These are phyloP conservation scores for Onychorhynchus coronatus DNA, from an alignment of 2,113 vertebrate species.

Conservation along the genomic window DNA sequence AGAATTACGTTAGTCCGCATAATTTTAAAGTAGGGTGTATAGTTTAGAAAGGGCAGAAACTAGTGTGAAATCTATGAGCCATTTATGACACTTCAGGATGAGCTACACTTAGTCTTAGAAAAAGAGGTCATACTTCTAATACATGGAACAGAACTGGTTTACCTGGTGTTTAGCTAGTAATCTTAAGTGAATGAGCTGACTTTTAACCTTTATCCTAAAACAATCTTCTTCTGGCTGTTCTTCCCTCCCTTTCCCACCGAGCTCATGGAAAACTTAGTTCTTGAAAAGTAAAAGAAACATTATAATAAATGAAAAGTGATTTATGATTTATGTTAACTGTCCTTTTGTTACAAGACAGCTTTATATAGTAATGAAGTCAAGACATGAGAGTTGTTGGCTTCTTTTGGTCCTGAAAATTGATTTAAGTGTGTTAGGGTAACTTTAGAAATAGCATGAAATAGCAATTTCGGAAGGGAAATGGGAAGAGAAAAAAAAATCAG, in stretches of 20 bases:
- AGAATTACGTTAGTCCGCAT: background rate
- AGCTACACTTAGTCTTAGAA: background rate
- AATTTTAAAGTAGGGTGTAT: background rate
- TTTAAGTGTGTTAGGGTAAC: background rate
- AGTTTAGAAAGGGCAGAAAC: background rate
- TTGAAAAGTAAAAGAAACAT: background rate
- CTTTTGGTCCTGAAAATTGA: background rate
- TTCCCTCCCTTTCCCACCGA: accelerated
- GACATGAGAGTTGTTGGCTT: background rate
- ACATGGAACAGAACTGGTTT: background rate
- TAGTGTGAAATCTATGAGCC: background rate
- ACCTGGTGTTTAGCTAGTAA: background rate
- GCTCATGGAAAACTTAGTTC: background rate
- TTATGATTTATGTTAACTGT: background rate
- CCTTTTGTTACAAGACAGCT: background rate
- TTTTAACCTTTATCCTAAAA: background rate
- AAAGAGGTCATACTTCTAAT: background rate
- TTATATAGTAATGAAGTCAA: background rate
- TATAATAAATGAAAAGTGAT: background rate
- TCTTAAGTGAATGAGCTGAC: background rate
- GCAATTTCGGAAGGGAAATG: background rate
- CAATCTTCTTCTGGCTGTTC: background rate
- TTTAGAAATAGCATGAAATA: background rate
- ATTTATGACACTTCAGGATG: background rate
- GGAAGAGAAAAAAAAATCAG: background rate